phyloP scores from a whole-genome alignment of 2,888 invertebrate species.

The Eurytoma californica region DNA sequence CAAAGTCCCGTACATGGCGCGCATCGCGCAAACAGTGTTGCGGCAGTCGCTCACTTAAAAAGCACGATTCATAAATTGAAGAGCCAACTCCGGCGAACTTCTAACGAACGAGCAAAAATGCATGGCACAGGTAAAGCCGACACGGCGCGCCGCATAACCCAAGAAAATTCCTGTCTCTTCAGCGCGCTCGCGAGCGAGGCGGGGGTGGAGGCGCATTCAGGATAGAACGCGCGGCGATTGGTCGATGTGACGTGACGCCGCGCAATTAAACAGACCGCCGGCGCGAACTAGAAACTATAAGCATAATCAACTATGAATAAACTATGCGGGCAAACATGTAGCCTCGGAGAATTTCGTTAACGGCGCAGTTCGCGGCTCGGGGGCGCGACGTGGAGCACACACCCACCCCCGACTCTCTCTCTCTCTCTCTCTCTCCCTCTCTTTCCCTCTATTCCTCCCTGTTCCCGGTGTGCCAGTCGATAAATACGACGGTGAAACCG shows the following conservation, averaged over 20 bases:
- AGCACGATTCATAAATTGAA: too few relatives aligned
- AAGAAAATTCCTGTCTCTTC: slow-evolving; percentile 10
- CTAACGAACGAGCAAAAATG: too few relatives aligned
- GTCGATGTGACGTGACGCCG: slow-evolving; percentile 43
- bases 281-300: slow-evolving; percentile 47
- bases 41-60: too few relatives aligned
- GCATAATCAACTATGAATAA: slow-evolving; percentile 56
- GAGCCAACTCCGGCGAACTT: too few relatives aligned
- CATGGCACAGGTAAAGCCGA: too few relatives aligned
- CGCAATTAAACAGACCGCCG: slow-evolving; percentile 48
- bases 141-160: too few relatives aligned
- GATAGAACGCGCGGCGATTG: slow-evolving; percentile 16
- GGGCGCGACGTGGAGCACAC: neutral
- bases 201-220: neutral
- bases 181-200: neutral
- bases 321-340: slow-evolving; percentile 46
- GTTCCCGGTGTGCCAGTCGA: neutral
- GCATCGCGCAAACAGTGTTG: too few relatives aligned
- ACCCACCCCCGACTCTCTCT: neutral
- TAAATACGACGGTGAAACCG: neutral
- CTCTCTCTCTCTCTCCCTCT: neutral
- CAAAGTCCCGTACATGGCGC: too few relatives aligned
- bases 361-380: neutral
- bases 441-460: neutral
- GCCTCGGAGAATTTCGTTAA: slow-evolving; percentile 31